Evolutionary conservation across 1,140 invertebrate species (phyloP).

Genomic region (Drosophila santomea): DNA sequence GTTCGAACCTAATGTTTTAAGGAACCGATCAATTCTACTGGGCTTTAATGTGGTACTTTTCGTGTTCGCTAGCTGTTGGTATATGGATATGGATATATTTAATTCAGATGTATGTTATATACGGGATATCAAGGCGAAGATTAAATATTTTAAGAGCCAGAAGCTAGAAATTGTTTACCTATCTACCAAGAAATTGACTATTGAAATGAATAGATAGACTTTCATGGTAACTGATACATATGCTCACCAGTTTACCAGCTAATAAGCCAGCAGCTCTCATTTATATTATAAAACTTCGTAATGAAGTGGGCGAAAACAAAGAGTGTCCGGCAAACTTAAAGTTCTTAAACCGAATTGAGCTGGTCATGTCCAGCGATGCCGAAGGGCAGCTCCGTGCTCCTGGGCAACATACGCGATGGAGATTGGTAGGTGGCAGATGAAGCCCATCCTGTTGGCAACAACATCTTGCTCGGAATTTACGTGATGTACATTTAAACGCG

Average conservation of each 20-base stretch:
- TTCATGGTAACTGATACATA: too few relatives aligned
- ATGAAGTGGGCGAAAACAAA: neutral
- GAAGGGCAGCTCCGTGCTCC: slow-evolving; percentile 20
- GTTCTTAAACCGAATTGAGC: slow-evolving; percentile 16
- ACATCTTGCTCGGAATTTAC: slow-evolving; percentile 75
- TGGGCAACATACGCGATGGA: slow-evolving; percentile 56
- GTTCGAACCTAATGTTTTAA: neutral
- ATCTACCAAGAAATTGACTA: too few relatives aligned
- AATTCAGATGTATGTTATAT: neutral
- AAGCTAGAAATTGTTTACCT: too few relatives aligned
- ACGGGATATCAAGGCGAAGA: too few relatives aligned
- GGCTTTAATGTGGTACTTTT: slow-evolving; percentile 7
- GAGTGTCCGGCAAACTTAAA: neutral
- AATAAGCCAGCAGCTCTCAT: too few relatives aligned
- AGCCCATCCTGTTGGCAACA: slow-evolving; percentile 24
- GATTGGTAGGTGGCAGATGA: slow-evolving; percentile 23
- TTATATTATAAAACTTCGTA: neutral
- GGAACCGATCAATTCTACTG: neutral
- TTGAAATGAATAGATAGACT: too few relatives aligned
- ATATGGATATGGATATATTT: neutral
- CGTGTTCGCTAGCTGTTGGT: neutral
- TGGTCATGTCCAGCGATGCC: slow-evolving; percentile 9
- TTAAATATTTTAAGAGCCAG: too few relatives aligned
- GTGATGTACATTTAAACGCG: slow-evolving; percentile 78
- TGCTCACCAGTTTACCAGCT: too few relatives aligned